Conservation (phyloP, 1,140 invertebrate species). For the Acyrthosiphon pisum region DNA sequence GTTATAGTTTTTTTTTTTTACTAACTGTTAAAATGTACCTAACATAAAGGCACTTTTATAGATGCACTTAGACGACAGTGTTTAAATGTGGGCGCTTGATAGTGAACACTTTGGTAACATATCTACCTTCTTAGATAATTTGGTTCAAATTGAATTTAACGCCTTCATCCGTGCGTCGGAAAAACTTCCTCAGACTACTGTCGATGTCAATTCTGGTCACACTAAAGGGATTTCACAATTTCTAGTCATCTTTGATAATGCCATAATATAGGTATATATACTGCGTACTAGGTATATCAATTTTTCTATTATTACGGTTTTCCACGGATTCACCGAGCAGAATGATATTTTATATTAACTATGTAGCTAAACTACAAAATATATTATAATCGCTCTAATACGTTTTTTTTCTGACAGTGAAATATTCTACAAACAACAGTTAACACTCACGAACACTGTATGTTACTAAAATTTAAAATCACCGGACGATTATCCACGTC, state of each 20-base stretch:
- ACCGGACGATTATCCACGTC: not conserved
- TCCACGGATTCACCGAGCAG: not conserved
- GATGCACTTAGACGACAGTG: not conserved
- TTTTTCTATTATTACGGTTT: not conserved
- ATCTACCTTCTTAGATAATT: not conserved
- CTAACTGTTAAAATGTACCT: not conserved
- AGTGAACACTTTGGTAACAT: not conserved
- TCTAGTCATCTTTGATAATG: not conserved
- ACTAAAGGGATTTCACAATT: not conserved
- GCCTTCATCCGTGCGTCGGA: not conserved
- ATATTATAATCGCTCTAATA: no score
- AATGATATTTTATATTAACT: not conserved
- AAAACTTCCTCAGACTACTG: not conserved
- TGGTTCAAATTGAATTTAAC: conserved; percentile 2
- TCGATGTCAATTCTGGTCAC: conserved; percentile 7
- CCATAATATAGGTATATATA: no score
- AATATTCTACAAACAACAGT: no score
- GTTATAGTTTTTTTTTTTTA: not conserved
- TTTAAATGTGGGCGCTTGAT: not conserved
- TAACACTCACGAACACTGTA: no score
- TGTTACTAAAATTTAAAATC: not conserved
- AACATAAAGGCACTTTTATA: not conserved
- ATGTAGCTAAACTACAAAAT: no score
- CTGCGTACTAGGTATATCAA: not conserved
- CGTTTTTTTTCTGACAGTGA: no score